phyloP scores from a whole-genome alignment of 1,140 invertebrate genomes.

The Drosophila orosa region DNA sequence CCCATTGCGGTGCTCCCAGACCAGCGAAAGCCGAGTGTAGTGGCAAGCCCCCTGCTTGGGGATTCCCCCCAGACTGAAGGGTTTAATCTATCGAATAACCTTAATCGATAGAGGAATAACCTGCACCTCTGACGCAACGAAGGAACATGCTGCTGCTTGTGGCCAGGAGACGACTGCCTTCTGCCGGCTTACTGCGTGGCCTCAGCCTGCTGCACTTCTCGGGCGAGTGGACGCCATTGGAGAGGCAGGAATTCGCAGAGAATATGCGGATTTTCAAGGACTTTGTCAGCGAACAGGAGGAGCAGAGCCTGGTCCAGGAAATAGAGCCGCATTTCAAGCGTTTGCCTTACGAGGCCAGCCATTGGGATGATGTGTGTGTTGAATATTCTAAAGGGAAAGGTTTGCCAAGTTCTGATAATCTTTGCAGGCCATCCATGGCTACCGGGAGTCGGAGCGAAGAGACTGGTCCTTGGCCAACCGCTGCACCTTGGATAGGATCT shows the following conservation, averaged over 20 bases:
- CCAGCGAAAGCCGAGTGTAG: not conserved
- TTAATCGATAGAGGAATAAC: slow-evolving; percentile 7
- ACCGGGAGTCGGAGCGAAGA: slow-evolving; percentile 95
- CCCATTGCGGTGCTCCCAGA: slow-evolving; percentile 9
- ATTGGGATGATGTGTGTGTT: slow-evolving; percentile 97
- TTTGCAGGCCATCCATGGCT: slow-evolving; percentile 96
- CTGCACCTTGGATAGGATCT: slow-evolving; percentile 89
- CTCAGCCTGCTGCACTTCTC: slow-evolving; percentile 77
- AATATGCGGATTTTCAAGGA: slow-evolving; percentile 88
- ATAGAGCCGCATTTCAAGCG: slow-evolving; percentile 94
- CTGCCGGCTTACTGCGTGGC: not conserved
- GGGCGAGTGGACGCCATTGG: slow-evolving; percentile 83
- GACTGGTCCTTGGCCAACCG: slow-evolving; percentile 92
- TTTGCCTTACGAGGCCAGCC: slow-evolving; percentile 95
- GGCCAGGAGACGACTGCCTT: not conserved
- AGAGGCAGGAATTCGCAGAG: slow-evolving; percentile 82
- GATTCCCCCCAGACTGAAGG: too few species aligned
- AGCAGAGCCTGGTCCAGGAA: slow-evolving; percentile 90
- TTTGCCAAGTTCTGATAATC: not conserved
- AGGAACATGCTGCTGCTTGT: slow-evolving; percentile 15
- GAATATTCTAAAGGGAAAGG: not conserved
- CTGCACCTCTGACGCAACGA: slow-evolving; percentile 7
- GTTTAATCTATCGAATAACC: slow-evolving; percentile 21
- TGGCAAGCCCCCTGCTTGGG: slow-evolving; percentile 9
- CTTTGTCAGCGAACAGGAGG: slow-evolving; percentile 93